Evolutionary conservation across 1,140 invertebrate genomes (phyloP).

Genomic region (Megathymus violae): DNA sequence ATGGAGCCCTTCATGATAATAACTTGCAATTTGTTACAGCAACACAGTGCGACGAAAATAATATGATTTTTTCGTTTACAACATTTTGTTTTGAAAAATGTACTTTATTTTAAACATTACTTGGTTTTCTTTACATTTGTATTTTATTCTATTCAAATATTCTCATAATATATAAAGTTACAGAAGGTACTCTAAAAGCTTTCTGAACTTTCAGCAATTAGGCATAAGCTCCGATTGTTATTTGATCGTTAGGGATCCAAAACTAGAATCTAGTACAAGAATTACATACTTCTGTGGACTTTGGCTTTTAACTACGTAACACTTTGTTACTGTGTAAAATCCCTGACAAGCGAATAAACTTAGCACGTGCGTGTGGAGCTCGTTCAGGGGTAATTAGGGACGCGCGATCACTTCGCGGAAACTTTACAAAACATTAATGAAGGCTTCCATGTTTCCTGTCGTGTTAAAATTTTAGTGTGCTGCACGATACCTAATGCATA

Average conservation of each 20-base stretch:
- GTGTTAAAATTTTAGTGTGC: no score
- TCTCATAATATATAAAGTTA: neutral
- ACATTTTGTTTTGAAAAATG: neutral
- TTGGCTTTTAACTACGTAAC: constrained; percentile 18
- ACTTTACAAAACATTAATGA: no score
- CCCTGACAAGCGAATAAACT: neutral
- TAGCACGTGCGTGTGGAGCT: neutral
- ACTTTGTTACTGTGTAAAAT: constrained; percentile 2
- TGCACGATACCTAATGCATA: no score
- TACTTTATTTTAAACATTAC: neutral
- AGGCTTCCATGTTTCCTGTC: no score
- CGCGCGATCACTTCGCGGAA: neutral
- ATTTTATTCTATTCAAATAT: no score
- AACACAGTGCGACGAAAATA: neutral
- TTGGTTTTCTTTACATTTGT: no score
- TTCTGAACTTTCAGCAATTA: constrained; percentile 18
- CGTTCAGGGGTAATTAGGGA: neutral
- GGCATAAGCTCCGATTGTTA: constrained; percentile 5
- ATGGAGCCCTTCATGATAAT: neutral
- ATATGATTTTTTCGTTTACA: neutral
- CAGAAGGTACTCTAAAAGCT: neutral
- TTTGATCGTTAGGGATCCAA: constrained; percentile 19
- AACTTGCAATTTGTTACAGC: neutral
- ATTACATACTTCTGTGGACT: constrained; percentile 6
- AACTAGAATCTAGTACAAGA: constrained; percentile 3